Evolutionary conservation across 2,113 vertebrate genomes (phyloP), one percentile per base, ranked within the genome.

Genomic region (Camelus dromedarius): DNA sequence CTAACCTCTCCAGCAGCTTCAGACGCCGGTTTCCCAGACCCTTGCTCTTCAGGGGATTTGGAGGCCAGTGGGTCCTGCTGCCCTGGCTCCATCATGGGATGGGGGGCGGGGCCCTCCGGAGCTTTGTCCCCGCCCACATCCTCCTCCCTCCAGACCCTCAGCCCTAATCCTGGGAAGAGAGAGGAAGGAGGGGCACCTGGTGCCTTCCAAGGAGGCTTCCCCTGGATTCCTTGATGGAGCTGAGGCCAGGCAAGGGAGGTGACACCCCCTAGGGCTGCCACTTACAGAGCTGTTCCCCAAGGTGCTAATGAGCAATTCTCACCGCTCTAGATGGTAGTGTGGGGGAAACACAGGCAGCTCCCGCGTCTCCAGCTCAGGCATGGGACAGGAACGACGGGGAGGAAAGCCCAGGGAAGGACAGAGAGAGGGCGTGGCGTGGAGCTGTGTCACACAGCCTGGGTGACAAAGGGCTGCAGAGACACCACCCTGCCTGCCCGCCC

Each of bases 321-420:
- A 46, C 73, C 26, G 32, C 28, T 26, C 9, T 4, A 10, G 75
- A 14, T 0, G 10, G 38, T 0, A 2, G 15, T 1, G 15, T 0
- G 32, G n/a, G 48, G 7, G 11, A 4, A 3, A 13, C 2, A 8
- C 19, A 4, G 77, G 35, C 32, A 24, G 6, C 46, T 14, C 54
- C 70, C 18, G 7, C 4, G 1, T 58, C 42, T 54, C 56, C 19
- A 4, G 28, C 75, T 15, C 19, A 32, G 20, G 28, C 60, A 22
- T 14, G 2, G n/a, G 26, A 13, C 20, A 3, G 8, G 5, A 26
- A 66, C 0, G 19, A 72, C 30, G 32, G 38, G 50, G 28, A 52
- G 16, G 54, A 26, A 95, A 56, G 66, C 58, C 67, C 30, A 6
- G 12, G 1, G 32, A 8, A 35, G 15, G 77, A n/a, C 28, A 76